Base-by-base conservation (phyloP, 1,140 invertebrate genomes). In the Calycopis cecrops region DNA sequence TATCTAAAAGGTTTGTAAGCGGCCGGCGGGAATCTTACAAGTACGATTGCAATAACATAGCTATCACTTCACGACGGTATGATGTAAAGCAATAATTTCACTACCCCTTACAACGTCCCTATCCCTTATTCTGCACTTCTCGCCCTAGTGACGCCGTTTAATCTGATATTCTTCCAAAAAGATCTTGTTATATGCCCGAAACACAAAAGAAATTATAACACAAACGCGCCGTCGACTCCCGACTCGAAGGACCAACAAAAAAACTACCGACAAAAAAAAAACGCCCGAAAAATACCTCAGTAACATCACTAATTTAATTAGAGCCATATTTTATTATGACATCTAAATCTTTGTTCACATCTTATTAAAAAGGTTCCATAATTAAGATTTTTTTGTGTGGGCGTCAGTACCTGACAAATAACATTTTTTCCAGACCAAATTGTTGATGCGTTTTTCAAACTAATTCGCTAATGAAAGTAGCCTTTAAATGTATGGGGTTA, bases 361-460 rank as follows among this genome's bases (percentile, higher is more conserved):
- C 17, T 17, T 33, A 35, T 12, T 50, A 33, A 12, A 49, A 48
- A 48, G 48, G 48, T 57, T 33, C 33, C 28, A 17, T 72, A 70
- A 72, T 72, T 70, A 70, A 67, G 64, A 67, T 69, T 63, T 71
- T n/a, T 71, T 70, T 65, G 57, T 60, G 68, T 76, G 67, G 78
- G 73, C 68, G 74, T 66, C 64, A 59, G 70, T 69, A 67, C 65
- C 73, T 72, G 78, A 76, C 74, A 78, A 79, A 79, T 76, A 73
- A 70, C 59, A 55, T 68, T 71, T 16, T 10, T 12, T 34, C 11
- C 12, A 1, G 10, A 34, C 12, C 10, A 28, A n/a, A 28, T 33
- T 48, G 12, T 17, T 17, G 40, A 17, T 12, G 4, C 37, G 37
- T 40, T 9, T 9, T 3, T 14, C 4, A 12, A 44, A 44, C 1